Base-by-base conservation (phyloP, 2,797 vertebrate species). In the Acipenser transmontanus region DNA sequence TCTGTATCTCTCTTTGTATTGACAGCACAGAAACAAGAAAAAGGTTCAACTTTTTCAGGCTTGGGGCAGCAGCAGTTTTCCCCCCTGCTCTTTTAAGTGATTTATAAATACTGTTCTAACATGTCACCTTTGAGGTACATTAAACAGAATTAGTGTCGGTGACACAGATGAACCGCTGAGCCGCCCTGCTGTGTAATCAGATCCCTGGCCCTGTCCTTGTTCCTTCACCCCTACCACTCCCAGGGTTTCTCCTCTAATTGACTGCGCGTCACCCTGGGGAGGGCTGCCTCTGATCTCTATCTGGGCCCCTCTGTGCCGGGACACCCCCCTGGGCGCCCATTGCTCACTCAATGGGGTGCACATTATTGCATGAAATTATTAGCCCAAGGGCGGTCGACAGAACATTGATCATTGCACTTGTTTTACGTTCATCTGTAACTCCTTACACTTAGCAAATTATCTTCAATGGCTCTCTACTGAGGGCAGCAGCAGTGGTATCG, bases 51-150 rank as follows among this genome's bases (percentile, higher is more conserved):
- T 34, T 34, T 34, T 34, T 34, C 34, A 34, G 34, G 34, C 1
- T 34, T 34, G 34, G 34, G 34, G 34, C 34, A 34, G 34, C 34
- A 34, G 34, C 34, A 34, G 34, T 76, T 66, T 73, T 69, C 9
- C 34, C 34, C 34, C 34, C 34, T 34, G 34, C 51, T 51, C 65
- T 68, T 56, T 51, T 70, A 73, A 70, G 63, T 7, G 7, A 63
- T 50, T 51, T 11, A 0, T 47, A 63, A 0, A 0, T 68, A 49
- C 8, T 51, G 71, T 74, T 68, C 67, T 64, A 67, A 72, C 63
- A 71, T 73, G 74, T 73, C 64, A 63, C 8, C 75, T 79, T 78
- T 84, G 83, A 79, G 78, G 76, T 76, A 65, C 80, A 85, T 80
- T 72, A 76, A 77, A 66, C 77, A 76, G 73, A 82, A 84, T 84